Base-by-base conservation (phyloP, 2,113 vertebrate genomes). In the Maccullochella peelii region DNA sequence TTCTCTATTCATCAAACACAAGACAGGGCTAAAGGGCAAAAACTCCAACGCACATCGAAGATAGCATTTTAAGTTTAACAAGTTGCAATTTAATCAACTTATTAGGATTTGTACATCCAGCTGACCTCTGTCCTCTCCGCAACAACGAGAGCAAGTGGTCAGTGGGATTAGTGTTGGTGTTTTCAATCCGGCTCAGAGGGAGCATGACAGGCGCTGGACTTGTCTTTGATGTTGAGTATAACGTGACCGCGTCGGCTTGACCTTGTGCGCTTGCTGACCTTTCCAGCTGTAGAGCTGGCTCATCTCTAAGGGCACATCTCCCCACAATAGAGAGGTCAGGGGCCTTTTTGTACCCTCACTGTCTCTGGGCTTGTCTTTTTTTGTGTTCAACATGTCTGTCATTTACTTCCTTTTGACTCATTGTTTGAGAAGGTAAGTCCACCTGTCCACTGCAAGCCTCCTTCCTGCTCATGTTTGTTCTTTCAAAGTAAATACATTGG, bases 161-260 rank as follows among this genome's bases (percentile, higher is more conserved):
- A 5, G 68, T 47, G 58, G 90, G 90, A 94, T 94, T 93, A 94
- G 87, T 16, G 82, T 77, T 80, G 87, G 85, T 87, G 92, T 87
- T 86, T 86, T 90, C 57, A 73, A 40, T 71, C 69, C 72, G 38
- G 74, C 83, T 92, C 84, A 80, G 69, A 88, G 62, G 59, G 85
- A 83, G 74, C 79, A 77, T 83, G 91, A 88, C 73, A 69, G 78
- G 84, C 72, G 25, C 79, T 87, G 90, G 91, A 91, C 91, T 89
- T 91, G 86, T 71, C 90, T 94, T 94, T 95, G 92, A 94, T 92
- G 90, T 92, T 79, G 88, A 78, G 71, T 71, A 54, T 70, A 79
- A 87, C 80, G 55, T 80, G 85, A 77, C 81, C 12, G 9, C 27
- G 69, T 85, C 63, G 74, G 90, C 84, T 90, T 92, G 94, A 94